These are phyloP conservation scores for Puma concolor DNA, from an alignment of 2,113 vertebrate species.

Conservation along the genomic window DNA sequence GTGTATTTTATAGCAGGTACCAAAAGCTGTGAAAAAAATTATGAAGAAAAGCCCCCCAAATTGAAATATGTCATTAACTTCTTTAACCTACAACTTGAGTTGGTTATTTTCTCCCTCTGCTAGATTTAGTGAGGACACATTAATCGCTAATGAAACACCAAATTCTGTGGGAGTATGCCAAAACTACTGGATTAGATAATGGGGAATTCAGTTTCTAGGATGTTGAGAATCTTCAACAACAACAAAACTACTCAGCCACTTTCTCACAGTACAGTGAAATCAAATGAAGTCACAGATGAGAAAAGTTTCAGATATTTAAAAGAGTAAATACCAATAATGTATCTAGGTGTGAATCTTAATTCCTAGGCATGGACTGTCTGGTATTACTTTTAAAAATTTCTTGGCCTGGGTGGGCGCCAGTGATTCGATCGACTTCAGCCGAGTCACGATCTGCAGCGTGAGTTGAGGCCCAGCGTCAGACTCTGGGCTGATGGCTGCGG, in stretches of 20 bases:
- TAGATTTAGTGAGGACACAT: not conserved
- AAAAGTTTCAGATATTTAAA: not conserved
- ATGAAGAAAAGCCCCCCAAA: not conserved
- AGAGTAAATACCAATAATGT: slow-evolving; percentile 9
- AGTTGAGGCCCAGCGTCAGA: too few species aligned
- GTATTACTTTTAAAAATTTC: too few species aligned
- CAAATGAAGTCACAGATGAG: not conserved
- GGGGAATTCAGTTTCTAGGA: not conserved
- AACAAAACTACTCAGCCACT: not conserved
- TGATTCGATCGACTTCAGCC: too few species aligned
- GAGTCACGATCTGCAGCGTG: too few species aligned
- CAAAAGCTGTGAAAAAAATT: slow-evolving; percentile 25
- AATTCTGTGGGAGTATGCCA: not conserved
- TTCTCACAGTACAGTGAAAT: not conserved
- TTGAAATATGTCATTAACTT: slow-evolving; percentile 1
- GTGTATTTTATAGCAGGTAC: not conserved
- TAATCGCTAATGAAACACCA: not conserved
- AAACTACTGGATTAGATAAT: not conserved
- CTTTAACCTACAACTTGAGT: not conserved
- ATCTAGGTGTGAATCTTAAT: not conserved
- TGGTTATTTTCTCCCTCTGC: not conserved
- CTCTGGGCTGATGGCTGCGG: too few species aligned
- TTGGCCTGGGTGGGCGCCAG: too few species aligned
- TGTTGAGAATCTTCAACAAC: not conserved
- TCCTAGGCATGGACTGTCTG: too few species aligned